Base-by-base conservation (phyloP, 2,888 invertebrate species). In the Nebria salina region DNA sequence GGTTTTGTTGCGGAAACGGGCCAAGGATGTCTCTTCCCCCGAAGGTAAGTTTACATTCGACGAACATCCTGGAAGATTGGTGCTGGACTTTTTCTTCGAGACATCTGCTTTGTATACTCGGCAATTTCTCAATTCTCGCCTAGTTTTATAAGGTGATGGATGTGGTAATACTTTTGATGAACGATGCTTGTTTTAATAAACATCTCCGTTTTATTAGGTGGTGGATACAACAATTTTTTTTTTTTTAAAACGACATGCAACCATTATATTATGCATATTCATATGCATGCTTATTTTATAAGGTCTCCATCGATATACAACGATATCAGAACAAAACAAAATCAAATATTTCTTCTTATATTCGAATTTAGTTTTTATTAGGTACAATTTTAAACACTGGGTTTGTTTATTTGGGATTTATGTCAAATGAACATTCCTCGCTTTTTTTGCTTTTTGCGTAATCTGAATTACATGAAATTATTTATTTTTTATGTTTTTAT, bases 1-100 rank as follows among this genome's bases (percentile, higher is more conserved):
- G 79, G 86, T 87, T 79, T 88, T 89, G 84, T 86, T 89, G 83
- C 87, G 89, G 83, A 88, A 89, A 83, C 88, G 88, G 86, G 86
- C 88, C 84, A 85, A 86, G 84, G 83, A 83, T 83, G 86, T 86
- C 86, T 86, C 87, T 85, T 87, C 82, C 83, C 82, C 83, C 83
- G 88, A 88, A 86, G 89, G 88, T 89, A 88, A 84, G 87, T 86
- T 65, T 54, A 68, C 25, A 72, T 13, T 64, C 42, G 54, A 54
- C 54, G 54, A 54, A 54, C 54, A 54, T 54, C 54, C 54, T 54
- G 6, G 54, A 54, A 8, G 54, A 54, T 54, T 54, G 54, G 54
- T 54, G 54, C 54, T 54, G 54, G 54, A 54, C 54, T 54, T 11
- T 54, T 54, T 54, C 54, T 54, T 54, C 54, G 8, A 54, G 54